These are phyloP conservation scores for Himantopus leucocephalus DNA, from an alignment of 2,113 vertebrate species.

Conservation along the genomic window DNA sequence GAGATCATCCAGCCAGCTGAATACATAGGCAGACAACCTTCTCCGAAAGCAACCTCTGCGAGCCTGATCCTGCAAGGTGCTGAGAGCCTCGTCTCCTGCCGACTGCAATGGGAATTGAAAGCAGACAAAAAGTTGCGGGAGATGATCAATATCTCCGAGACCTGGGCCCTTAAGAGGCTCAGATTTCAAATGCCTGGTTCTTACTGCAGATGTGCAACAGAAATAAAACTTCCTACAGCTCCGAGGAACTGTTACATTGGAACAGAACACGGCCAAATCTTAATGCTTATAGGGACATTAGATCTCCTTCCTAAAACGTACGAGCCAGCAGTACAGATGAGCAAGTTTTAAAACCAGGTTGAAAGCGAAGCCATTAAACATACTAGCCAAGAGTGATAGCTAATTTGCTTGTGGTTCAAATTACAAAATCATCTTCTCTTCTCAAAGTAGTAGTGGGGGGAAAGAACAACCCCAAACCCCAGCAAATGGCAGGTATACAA, in stretches of 20 bases:
- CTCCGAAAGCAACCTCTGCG: neutral
- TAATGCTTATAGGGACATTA: neutral
- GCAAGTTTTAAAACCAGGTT: neutral
- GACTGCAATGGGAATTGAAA: neutral
- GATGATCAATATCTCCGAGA: slow-evolving; percentile 20
- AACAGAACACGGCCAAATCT: neutral
- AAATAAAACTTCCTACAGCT: slow-evolving; percentile 33
- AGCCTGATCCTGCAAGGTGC: slow-evolving; percentile 1
- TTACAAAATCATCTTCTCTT: neutral
- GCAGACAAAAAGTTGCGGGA: neutral
- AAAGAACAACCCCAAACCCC: neutral
- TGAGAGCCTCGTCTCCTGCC: neutral
- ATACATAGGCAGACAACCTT: neutral
- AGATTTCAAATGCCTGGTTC: slow-evolving; percentile 29
- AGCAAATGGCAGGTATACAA: neutral
- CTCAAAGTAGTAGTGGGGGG: neutral
- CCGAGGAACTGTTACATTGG: neutral
- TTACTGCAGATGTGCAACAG: slow-evolving; percentile 29
- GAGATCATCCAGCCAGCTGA: neutral
- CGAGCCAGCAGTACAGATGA: neutral
- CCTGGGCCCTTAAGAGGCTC: neutral
- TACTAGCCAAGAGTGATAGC: neutral
- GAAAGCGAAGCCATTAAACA: neutral
- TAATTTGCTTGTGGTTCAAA: neutral
- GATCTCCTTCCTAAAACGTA: neutral